Conservation (phyloP, 2,113 vertebrate genomes). For the Dasyprocta punctata region DNA sequence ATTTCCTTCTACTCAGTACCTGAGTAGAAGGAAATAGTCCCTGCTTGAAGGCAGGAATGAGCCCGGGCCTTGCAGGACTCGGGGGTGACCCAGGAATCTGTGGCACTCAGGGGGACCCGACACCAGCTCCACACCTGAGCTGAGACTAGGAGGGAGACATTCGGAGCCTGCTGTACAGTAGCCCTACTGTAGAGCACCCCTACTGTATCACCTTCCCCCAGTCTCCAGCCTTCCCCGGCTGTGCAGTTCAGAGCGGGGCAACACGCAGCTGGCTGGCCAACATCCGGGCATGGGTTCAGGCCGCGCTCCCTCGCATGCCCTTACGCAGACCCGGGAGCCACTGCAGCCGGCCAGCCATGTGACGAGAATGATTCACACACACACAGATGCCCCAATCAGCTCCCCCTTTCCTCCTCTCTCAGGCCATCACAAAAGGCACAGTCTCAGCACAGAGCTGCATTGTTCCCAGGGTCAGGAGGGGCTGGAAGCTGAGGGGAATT, state of each 20-base stretch:
- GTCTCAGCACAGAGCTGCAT: constrained; percentile 85
- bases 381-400: neutral
- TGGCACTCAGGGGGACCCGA: neutral
- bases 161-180: fast-evolving
- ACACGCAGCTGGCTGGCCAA: neutral
- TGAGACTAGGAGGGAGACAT: neutral
- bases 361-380: constrained; percentile 82
- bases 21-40: neutral
- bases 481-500: constrained; percentile 82
- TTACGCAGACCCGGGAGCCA: neutral
- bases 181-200: neutral
- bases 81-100: neutral
- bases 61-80: neutral
- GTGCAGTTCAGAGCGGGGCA: neutral
- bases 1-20: neutral
- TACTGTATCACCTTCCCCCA: neutral
- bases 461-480: constrained; percentile 84
- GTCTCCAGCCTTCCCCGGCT: neutral
- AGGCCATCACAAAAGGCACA: constrained; percentile 85
- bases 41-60: neutral
- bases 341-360: constrained; percentile 76
- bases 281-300: constrained; percentile 23
- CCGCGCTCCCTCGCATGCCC: constrained; percentile 11
- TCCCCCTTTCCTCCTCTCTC: constrained; percentile 76
- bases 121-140: neutral